Evolutionary conservation across 2,797 vertebrate species (phyloP), one percentile per base, ranked within the genome.

Genomic region (Bovichtus diacanthus): DNA sequence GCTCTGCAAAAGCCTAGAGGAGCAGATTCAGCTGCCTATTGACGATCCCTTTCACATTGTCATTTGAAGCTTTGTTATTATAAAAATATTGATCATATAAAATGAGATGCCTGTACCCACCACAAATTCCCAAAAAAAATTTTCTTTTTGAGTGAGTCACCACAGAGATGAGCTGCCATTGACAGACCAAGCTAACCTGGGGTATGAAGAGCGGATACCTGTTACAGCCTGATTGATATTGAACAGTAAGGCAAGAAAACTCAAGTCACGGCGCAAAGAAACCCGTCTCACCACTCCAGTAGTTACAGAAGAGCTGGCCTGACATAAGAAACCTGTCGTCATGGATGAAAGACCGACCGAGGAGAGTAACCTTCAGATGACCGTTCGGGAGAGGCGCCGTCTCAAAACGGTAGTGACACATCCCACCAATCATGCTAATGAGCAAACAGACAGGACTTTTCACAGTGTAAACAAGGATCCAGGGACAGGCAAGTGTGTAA

Each of bases 381-480:
- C 78, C 63, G 58, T 62, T 65, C 3, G 8, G 59, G 53, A 74
- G 67, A 75, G 38, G 27, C 12, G 0, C 34, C 9, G 66, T 78
- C 69, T 76, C 62, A 12, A 53, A 83, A 63, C 21, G 1, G 56
- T 15, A 43, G 71, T 70, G 65, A 81, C 69, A 67, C 55, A 76
- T 13, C 1, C n/a, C 58, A 86, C 74, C 58, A 87, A 86, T 86
- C 83, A 85, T 69, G 59, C 60, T 87, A 88, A 74, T 78, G 70
- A 83, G 69, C 72, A 65, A 81, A 74, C 60, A 70, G 46, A 69
- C 25, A 72, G 50, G 27, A 5, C 39, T 70, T 81, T 74, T 66
- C 65, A 71, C 72, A 62, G 50, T 34, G 83, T 68, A 86, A 86
- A 68, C 49, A 62, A 54, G 23, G 23, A 74, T 63, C 56, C 62